Percentiles rank a stretch among this genome's conserved stretches.
phyloP scores from a whole-genome alignment of 2,888 invertebrate species.

The Eupithecia subfuscata region DNA sequence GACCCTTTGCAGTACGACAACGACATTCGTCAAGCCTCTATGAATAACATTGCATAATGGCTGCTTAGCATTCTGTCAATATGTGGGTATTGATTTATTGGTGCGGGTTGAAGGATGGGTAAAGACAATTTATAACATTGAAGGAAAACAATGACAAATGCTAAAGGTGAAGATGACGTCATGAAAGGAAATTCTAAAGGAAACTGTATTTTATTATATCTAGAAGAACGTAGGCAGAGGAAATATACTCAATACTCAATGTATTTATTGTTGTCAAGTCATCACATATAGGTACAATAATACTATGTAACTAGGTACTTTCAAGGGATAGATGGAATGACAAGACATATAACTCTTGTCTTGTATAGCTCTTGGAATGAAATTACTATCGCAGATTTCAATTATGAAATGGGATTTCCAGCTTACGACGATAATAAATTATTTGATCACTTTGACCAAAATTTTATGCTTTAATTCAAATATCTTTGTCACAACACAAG shows the following conservation, averaged over 20 bases:
- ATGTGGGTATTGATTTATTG: conserved; percentile 47
- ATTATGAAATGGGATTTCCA: neutral
- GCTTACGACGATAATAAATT: neutral
- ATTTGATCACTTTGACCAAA: neutral
- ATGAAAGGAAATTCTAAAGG: neutral
- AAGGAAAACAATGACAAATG: conserved; percentile 21
- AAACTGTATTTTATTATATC: neutral
- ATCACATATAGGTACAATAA: no score
- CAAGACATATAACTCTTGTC: no score
- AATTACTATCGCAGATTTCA: neutral
- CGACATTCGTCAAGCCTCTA: neutral
- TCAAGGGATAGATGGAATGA: neutral
- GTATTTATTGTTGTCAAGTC: no score
- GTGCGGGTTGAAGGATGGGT: conserved; percentile 41
- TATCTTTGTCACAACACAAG: neutral
- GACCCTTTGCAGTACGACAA: neutral
- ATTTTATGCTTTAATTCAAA: no score
- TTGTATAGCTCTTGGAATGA: neutral
- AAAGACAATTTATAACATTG: conserved; percentile 11
- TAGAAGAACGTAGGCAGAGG: neutral
- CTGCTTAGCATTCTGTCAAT: conserved; percentile 48
- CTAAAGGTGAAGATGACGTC: neutral
- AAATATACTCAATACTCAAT: no score
- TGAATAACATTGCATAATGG: conserved; percentile 52
- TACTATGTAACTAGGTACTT: neutral